Evolutionary conservation across 2,888 invertebrate species (phyloP).

Genomic region (Drosophila kuntzei): DNA sequence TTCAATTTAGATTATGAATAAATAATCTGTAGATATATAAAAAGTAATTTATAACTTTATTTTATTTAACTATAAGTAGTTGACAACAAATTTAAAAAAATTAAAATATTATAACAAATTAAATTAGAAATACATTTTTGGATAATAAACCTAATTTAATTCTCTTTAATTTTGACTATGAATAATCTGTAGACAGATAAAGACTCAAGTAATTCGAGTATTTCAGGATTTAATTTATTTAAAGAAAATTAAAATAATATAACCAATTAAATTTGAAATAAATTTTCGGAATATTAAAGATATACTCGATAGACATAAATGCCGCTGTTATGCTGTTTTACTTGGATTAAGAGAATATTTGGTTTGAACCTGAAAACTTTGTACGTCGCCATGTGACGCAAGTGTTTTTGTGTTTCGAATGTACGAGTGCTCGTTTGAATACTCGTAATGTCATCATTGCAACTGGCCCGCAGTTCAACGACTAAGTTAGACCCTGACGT

Average conservation of each 20-base stretch:
- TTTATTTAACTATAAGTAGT: no score
- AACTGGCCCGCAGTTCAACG: conserved; percentile 32
- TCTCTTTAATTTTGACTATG: neutral
- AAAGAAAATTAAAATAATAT: neutral
- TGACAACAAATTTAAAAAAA: no score
- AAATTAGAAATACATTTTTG: no score
- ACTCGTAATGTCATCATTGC: conserved; percentile 10
- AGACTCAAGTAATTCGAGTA: neutral
- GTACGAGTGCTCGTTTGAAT: conserved; percentile 4
- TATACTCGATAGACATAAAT: no score
- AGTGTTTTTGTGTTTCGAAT: conserved; percentile 27
- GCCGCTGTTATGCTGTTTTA: neutral
- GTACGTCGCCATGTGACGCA: conserved; percentile 37
- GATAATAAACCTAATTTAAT: neutral
- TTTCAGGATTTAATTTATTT: neutral
- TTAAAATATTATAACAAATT: no score
- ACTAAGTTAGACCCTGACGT: conserved; percentile 28
- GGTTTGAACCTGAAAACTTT: conserved; percentile 6
- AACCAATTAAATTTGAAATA: no score
- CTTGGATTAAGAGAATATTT: neutral
- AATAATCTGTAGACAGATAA: no score
- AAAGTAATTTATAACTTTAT: no score
- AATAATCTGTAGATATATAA: no score
- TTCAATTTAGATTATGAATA: no score
- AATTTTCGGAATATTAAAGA: neutral